Conservation (phyloP, 2,113 vertebrate genomes). For the Balaenoptera acutorostrata region DNA sequence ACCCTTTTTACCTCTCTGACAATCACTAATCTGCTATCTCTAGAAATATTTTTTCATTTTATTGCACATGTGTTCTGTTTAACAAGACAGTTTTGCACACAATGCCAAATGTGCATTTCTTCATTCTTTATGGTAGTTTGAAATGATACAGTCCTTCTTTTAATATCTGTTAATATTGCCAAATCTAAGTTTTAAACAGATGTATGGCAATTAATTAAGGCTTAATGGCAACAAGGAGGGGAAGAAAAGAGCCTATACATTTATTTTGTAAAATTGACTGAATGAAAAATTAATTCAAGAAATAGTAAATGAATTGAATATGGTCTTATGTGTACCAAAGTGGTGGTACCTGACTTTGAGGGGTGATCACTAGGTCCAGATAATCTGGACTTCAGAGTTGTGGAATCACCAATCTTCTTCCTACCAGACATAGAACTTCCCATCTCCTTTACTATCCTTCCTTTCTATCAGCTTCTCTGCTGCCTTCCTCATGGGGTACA, state of each 20-base stretch:
- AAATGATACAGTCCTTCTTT: background rate
- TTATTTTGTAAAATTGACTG: background rate
- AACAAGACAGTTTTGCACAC: background rate
- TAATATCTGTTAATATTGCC: background rate
- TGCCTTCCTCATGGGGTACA: background rate
- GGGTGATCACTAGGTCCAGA: background rate
- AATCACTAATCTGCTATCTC: background rate
- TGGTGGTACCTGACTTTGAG: background rate
- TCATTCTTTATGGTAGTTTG: background rate
- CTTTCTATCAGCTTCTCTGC: background rate
- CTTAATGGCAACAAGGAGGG: background rate
- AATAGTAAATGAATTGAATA: background rate
- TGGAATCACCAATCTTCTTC: background rate
- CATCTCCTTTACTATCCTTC: background rate
- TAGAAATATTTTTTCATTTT: background rate
- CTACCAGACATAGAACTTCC: background rate
- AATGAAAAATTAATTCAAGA: conserved; percentile 2
- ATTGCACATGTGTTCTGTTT: background rate
- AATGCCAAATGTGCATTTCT: background rate
- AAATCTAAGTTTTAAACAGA: background rate
- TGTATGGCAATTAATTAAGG: background rate
- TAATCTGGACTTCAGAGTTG: background rate
- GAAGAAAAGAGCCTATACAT: background rate
- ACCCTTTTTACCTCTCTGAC: background rate
- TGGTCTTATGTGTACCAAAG: background rate